Base-by-base conservation (phyloP, 2,797 vertebrate species). In the Arctocebus calabarensis region DNA sequence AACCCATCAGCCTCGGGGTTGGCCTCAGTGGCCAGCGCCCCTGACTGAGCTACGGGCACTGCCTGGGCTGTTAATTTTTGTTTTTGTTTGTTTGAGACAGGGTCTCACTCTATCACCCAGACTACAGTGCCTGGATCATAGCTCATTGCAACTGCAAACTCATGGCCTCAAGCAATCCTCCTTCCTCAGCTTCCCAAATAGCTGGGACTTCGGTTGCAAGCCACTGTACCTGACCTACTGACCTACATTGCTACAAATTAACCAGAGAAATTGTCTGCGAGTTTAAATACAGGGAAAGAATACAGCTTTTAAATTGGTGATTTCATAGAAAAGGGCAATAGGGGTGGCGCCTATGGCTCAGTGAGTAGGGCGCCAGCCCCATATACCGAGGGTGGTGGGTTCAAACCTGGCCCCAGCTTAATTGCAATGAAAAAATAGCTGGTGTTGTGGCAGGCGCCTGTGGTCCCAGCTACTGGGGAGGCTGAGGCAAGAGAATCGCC, bases 281-380 rank as follows among this genome's bases (percentile, higher is more conserved):
- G 1, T 83, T 94, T 73, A 84, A 45, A 75, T 29, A 90, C n/a
- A 66, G n/a, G 14, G 29, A 78, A 89, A 77, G 27, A 74, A 27
- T 59, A 61, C 32, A n/a, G 10, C 91, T 91, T 61, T 95, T 40
- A 13, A 92, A 57, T 43, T 79, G 71, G 62, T 92, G 43, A 59
- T 12, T 25, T 95, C 25, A 61, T 40, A 52, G 52, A 59, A 81
- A 84, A 88, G 84, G n/a, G 13, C 14, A 37, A 29, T 16, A 79
- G 34, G 5, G 40, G 40, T 3, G 40, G 40, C 40, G 40, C 40
- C 40, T 40, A 40, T 40, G 40, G 40, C 40, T 40, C 40, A 40
- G 40, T 40, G 40, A 40, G 40, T 40, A 40, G 40, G 40, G 40
- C 40, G 40, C 40, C 40, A 5, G 40, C 40, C 40, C 40, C 40